phyloP scores from a whole-genome alignment of 2,888 invertebrate genomes.

The Tinea trinotella region DNA sequence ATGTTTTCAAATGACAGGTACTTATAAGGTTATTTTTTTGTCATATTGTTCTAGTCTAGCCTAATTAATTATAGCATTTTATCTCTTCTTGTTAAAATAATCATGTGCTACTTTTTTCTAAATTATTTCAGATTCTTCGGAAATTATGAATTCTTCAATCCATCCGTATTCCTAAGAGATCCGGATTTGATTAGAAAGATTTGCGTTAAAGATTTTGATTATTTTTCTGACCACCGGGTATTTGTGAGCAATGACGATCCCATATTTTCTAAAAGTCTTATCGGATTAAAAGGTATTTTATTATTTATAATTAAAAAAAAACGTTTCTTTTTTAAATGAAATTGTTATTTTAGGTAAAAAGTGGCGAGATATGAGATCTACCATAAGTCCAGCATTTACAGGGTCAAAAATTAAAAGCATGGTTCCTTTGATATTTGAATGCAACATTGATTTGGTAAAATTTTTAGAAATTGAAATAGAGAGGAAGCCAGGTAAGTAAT shows the following conservation, averaged over 20 bases:
- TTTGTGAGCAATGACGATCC: slow-evolving; percentile 48
- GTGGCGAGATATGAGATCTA: slow-evolving; percentile 49
- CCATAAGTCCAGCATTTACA: slow-evolving; percentile 67
- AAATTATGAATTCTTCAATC: slow-evolving; percentile 46
- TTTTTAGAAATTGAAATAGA: slow-evolving; percentile 27
- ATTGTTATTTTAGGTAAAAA: slow-evolving; percentile 33
- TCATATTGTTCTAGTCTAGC: no score
- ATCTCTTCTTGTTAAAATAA: no score
- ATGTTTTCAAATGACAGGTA: slow-evolving; percentile 41
- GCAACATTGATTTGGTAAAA: slow-evolving; percentile 36
- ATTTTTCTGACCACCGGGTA: slow-evolving; percentile 59
- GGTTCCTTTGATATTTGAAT: slow-evolving; percentile 58
- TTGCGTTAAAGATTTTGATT: slow-evolving; percentile 66
- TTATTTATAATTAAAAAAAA: not conserved
- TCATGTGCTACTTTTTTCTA: no score
- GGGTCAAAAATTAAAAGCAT: slow-evolving; percentile 69
- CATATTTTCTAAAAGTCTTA: slow-evolving; percentile 51
- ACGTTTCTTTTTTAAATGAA: not conserved
- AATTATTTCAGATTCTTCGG: slow-evolving; percentile 61
- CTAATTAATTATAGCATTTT: no score
- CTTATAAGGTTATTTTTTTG: no score
- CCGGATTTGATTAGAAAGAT: slow-evolving; percentile 62
- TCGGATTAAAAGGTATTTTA: slow-evolving; percentile 51
- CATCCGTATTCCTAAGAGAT: slow-evolving; percentile 46
- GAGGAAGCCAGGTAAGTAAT: slow-evolving; percentile 2